Evolutionary conservation across 2,888 invertebrate genomes (phyloP), one percentile per base, ranked within the genome.

Genomic region (Plebejus argus): DNA sequence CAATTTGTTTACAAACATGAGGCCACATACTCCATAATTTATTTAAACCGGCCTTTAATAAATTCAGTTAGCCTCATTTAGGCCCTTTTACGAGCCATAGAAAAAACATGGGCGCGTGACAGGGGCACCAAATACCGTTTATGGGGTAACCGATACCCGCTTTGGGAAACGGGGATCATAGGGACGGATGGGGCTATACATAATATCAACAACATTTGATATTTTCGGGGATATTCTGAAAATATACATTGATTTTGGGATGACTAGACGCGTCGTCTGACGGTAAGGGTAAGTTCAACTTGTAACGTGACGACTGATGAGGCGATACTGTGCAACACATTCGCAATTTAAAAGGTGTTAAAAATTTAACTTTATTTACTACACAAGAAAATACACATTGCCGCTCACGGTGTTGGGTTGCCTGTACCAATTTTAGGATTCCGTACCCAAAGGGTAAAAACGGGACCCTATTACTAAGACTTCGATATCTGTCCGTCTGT

Each of bases 41-140:
- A 72, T 72, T 72, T 23, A 72, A 72, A 72, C 23, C 72, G 8
- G 45, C 72, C 45, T 72, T 72, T 72, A 72, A 72, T 72, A 72
- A 72, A 39, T 39, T 72, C 72, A 72, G 72, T 72, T 72, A 72
- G 45, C 72, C 72, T 23, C 72, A 45, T 39, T 72, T 72, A 72
- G 23, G n/a, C 39, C 72, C 72, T 72, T 72, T 72, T 72, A 72
- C 45, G 76, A 56, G 70, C 70, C 66, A 77, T 39, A 70, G 70
- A 71, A 77, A 76, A 77, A 77, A 71, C 71, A 71, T 53, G 76
- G 56, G 70, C 28, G 53, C 76, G 76, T 77, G 76, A 77, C 76
- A 77, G 56, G 70, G 76, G 71, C 70, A 71, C 61, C 70, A 71
- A 70, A 77, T 53, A 70, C 49, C 70, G 70, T 72, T 72, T 72